Base-by-base conservation (phyloP, 2,797 vertebrate genomes). In the Craterocephalus amniculus region DNA sequence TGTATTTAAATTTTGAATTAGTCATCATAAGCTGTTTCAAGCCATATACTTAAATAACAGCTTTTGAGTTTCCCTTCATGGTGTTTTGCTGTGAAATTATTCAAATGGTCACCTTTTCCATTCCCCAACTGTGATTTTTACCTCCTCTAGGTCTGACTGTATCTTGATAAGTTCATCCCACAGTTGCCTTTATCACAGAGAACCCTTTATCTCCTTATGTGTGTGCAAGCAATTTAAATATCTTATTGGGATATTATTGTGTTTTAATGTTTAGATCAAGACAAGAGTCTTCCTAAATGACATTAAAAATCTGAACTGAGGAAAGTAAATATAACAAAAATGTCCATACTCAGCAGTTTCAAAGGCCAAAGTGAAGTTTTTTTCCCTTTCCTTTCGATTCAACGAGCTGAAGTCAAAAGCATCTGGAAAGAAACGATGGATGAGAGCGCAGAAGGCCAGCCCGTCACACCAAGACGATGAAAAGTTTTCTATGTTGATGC, bases 401-500 rank as follows among this genome's bases (percentile, higher is more conserved):
- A 99, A 94, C 48, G 96, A 92, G 59, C 93, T 95, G 78, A 94
- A 99, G 88, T 99, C 97, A 34, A 99, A 99, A 0, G 97, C 96
- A 0, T 97, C 95, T 0, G 98, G 97, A 87, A 99, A 99, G 89
- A 96, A 99, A 61, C 96, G 97, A 86, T 99, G 98, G 62, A 99
- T 95, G 40, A 99, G 89, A 10, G 98, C 98, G 9, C 97, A 99
- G 92, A 99, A 99, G 1, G 98, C 98, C 94, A 99, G 90, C 20
- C 98, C 98, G 0, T 99, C 92, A 1, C 95, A 95, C 98, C 98
- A 99, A 60, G 97, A 99, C 0, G 98, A 99, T 0, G 97, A 99
- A 89, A 99, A 99, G 92, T 99, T 99, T 88, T 99, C 97, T 84
- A 99, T 97, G 83, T 94, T 93, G 81, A 99, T 93, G 0, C 96